Percentiles rank a stretch among this genome's conserved stretches.
Evolutionary conservation across 2,888 invertebrate species (phyloP).

Genomic region (Hydropsyche betteni): DNA sequence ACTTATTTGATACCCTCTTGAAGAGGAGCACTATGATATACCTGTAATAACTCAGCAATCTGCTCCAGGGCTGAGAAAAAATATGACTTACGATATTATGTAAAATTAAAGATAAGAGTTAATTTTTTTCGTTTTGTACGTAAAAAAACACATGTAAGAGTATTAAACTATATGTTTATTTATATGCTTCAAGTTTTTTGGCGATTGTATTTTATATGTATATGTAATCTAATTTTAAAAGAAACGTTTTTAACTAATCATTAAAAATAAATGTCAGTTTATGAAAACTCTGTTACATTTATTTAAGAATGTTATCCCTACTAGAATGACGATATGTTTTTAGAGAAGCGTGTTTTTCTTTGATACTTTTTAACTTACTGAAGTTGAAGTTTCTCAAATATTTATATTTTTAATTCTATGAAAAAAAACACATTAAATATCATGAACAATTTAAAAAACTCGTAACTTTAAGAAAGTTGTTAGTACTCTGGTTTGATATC

Average conservation of each 20-base stretch:
- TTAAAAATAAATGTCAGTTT: no score
- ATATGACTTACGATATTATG: not conserved
- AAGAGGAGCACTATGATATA: constrained; percentile 38
- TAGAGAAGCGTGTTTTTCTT: not conserved
- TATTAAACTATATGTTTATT: no score
- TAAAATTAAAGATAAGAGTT: no score
- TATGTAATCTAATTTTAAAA: no score
- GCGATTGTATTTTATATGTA: no score
- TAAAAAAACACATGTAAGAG: no score
- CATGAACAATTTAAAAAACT: not conserved
- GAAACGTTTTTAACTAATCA: no score
- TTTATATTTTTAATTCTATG: not conserved
- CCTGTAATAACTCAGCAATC: constrained; percentile 32
- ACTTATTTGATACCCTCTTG: constrained; percentile 43
- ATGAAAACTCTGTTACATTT: no score
- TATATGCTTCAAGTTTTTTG: no score
- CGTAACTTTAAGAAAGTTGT: not conserved
- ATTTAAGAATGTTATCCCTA: not conserved
- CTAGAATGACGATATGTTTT: constrained; percentile 19
- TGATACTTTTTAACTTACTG: constrained; percentile 7
- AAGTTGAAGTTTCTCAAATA: constrained; percentile 7
- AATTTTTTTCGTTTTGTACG: no score
- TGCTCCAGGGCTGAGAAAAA: constrained; percentile 20
- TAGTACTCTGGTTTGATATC: not conserved
- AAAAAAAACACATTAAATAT: not conserved